Evolutionary conservation across 1,140 invertebrate species (phyloP), one percentile per base, ranked within the genome.

Genomic region (Diorhabda sublineata): DNA sequence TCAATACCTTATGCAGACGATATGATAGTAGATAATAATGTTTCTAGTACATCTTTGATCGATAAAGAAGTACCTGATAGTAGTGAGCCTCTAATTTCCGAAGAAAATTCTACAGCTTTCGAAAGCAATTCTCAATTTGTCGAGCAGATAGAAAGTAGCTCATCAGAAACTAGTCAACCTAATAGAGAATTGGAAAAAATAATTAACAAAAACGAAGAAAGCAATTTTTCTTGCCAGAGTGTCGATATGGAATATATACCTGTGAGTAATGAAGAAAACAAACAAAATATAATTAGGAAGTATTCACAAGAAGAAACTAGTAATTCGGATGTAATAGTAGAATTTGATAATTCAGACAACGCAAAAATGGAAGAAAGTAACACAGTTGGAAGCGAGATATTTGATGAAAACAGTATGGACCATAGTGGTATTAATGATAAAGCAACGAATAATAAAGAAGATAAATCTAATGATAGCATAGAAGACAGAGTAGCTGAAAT

Each of bases 401-500:
- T 52, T 3, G 47, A 4, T 52, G 11, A 45, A 45, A 43, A 52
- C 6, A 52, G 5, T 63, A 52, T 52, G 47, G 47, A 52, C 4
- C 47, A 52, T 52, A 52, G 47, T 52, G 47, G 26, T 26, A 26
- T 26, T 26, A 26, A 26, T 26, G 26, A 26, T 26, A 43, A 63
- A 45, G 3, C 61, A n/a, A 63, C 9, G 6, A 43, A n/a, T 26
- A 26, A 9, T 45, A 45, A n/a, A 63, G 61, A 11, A 45, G 45
- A 63, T 41, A 41, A 43, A 26, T 9, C 9, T 26, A 61, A 61
- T 44, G 65, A 43, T 2, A 61, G 41, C 8, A 47, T 59, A 43
- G 45, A 56, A 44, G 62, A 11, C 43, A 47, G 11, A 59, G 7
- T 61, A 26, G 60, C 59, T 52, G 11, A 67, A 47, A 47, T 61